Conservation (phyloP, 2,797 vertebrate species). For the Triplophysa bombifrons region DNA sequence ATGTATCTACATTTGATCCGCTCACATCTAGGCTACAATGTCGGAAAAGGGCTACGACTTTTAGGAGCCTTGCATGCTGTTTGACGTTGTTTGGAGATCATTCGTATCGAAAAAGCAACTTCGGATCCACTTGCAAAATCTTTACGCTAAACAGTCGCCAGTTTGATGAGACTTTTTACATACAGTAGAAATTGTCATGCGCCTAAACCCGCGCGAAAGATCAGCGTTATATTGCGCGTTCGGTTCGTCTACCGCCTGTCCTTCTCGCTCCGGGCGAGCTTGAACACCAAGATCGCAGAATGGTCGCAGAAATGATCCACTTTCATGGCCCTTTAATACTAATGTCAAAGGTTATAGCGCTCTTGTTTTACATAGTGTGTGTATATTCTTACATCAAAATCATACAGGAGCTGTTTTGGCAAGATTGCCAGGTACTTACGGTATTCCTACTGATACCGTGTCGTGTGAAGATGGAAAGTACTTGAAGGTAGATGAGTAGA, state of each 20-base stretch:
- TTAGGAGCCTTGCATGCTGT: constrained; percentile 20
- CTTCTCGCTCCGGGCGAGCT: constrained; percentile 1
- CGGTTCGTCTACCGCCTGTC: constrained; percentile 35
- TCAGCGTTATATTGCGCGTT: constrained; percentile 69
- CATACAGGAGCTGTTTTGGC: constrained; percentile 18
- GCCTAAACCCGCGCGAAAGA: constrained; percentile 61
- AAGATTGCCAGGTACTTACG: constrained; percentile 8
- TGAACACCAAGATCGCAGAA: not conserved
- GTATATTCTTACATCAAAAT: constrained; percentile 18
- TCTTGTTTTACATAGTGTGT: constrained; percentile 32
- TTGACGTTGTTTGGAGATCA: constrained; percentile 1
- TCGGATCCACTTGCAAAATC: constrained; percentile 15
- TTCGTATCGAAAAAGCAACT: not conserved
- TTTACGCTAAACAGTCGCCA: constrained; percentile 28
- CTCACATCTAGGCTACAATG: constrained; percentile 49
- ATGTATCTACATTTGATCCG: constrained; percentile 48
- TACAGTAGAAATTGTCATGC: constrained; percentile 53
- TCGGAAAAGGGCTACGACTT: constrained; percentile 52
- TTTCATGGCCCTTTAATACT: constrained; percentile 31
- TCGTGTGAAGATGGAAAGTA: constrained; percentile 25
- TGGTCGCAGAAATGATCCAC: constrained; percentile 20
- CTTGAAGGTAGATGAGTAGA: constrained; percentile 42
- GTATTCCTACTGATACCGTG: constrained; percentile 3
- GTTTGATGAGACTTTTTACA: constrained; percentile 28
- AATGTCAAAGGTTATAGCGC: constrained; percentile 25